Conservation (phyloP, 2,113 vertebrate genomes). For the Cebus imitator region DNA sequence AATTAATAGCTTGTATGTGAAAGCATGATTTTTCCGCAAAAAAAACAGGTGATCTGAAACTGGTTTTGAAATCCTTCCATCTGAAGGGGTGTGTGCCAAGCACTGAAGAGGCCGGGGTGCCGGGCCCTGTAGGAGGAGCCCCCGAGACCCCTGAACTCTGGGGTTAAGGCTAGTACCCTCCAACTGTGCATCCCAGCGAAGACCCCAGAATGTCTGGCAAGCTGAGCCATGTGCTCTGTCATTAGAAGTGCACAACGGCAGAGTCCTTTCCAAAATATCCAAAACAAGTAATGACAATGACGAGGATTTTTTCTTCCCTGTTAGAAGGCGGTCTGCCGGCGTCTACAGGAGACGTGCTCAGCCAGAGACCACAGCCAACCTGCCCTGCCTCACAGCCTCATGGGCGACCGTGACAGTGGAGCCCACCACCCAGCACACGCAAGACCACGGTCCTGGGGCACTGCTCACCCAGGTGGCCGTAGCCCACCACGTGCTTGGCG, state of each 20-base stretch:
- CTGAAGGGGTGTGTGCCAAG: background rate
- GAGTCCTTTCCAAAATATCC: background rate
- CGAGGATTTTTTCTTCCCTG: background rate
- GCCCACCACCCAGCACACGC: background rate
- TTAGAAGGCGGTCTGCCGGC: background rate
- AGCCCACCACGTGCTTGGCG: constrained; percentile 94
- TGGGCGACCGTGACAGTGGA: fast-evolving
- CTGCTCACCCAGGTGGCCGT: constrained; percentile 94
- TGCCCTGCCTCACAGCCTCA: background rate
- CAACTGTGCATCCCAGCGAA: background rate
- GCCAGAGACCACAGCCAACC: background rate
- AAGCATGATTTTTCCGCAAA: background rate
- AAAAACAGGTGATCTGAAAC: background rate
- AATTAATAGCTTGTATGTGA: background rate
- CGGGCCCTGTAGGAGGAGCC: fast-evolving
- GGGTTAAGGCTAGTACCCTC: background rate
- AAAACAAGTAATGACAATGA: too few relatives aligned
- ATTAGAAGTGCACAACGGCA: too few relatives aligned
- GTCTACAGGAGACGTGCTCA: fast-evolving
- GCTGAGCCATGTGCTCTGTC: background rate
- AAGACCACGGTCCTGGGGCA: fast-evolving
- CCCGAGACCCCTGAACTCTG: background rate
- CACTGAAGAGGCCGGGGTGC: background rate
- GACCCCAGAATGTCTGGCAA: fast-evolving
- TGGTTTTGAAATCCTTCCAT: background rate